Conservation (phyloP, 2,888 invertebrate species). For the Drosophila melanosoma region DNA sequence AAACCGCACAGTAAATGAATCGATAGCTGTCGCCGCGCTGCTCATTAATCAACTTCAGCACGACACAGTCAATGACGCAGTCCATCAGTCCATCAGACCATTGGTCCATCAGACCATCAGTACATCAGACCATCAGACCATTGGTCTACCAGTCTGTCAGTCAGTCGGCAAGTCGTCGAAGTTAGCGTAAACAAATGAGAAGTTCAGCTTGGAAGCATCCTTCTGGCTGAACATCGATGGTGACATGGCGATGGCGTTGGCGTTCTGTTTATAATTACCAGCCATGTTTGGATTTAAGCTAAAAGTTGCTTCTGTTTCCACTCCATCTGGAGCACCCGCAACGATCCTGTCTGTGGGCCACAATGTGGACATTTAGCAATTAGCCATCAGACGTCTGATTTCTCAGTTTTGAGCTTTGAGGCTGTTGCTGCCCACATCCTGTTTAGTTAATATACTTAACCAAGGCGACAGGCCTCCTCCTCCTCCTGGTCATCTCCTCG, state of each 20-base stretch:
- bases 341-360: conserved; percentile 18
- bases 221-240: conserved; percentile 45
- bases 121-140: conserved; percentile 8
- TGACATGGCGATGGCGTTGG: conserved; percentile 52
- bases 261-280: conserved; percentile 53
- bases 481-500: neutral
- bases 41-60: conserved; percentile 74
- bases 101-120: conserved; percentile 12
- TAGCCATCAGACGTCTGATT: conserved; percentile 8
- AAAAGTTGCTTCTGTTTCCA: conserved; percentile 4
- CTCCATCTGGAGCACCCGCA: neutral
- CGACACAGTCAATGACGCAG: conserved; percentile 15
- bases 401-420: conserved; percentile 1
- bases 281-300: conserved; percentile 45
- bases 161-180: conserved; percentile 39
- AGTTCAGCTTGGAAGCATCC: conserved; percentile 17
- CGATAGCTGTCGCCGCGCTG: conserved; percentile 53
- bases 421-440: conserved; percentile 20
- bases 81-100: conserved; percentile 11
- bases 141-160: conserved; percentile 17
- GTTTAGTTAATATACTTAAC: conserved; percentile 50
- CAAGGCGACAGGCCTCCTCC: conserved; percentile 5
- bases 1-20: conserved; percentile 56
- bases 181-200: conserved; percentile 57
- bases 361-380: conserved; percentile 29